Percentiles rank a stretch among this genome's conserved stretches.
Conservation (phyloP, 2,888 invertebrate genomes). For the Eupithecia exiguata region DNA sequence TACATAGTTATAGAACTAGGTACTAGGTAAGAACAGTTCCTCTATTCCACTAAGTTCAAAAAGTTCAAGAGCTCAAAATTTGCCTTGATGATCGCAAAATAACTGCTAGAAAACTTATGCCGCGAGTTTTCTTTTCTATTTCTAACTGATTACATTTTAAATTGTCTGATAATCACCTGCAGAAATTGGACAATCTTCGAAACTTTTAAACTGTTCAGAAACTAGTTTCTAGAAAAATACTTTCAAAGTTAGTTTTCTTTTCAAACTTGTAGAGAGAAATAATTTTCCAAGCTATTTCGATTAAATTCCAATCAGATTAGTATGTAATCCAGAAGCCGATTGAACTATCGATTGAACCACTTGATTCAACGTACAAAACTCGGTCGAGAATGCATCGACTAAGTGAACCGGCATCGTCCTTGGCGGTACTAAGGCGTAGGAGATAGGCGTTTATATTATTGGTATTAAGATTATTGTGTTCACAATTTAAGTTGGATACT, state of each 20-base stretch:
- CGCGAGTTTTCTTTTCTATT: neutral
- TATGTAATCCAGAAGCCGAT: constrained; percentile 33
- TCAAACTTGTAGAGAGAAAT: constrained; percentile 35
- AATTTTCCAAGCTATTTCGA: constrained; percentile 27
- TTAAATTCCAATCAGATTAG: constrained; percentile 34
- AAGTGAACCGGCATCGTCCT: constrained; percentile 48
- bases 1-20: no score
- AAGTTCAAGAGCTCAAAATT: no score
- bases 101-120: neutral
- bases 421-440: constrained; percentile 20
- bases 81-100: neutral
- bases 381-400: constrained; percentile 58
- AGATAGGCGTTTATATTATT: constrained; percentile 26
- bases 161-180: neutral
- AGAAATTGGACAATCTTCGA: neutral
- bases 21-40: no score
- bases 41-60: no score
- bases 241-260: neutral
- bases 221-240: neutral
- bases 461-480: no score
- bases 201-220: neutral
- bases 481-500: no score
- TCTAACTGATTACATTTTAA: neutral
- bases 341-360: constrained; percentile 37
- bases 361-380: constrained; percentile 52